Evolutionary conservation across 1,140 invertebrate species (phyloP).

Genomic region (Drosophila ogumai): DNA sequence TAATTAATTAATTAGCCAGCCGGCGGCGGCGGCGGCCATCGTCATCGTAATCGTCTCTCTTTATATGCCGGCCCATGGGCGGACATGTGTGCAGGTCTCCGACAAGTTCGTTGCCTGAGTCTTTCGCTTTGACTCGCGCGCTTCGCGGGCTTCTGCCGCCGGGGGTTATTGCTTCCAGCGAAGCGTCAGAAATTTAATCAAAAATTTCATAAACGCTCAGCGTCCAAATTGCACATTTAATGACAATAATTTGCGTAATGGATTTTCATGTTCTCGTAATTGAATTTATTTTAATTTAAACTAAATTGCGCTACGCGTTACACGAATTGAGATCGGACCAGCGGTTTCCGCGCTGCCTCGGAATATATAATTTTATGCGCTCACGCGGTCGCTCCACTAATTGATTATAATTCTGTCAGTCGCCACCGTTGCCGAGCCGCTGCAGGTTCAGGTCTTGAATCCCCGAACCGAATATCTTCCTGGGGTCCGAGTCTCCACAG

Average conservation of each 20-base stretch:
- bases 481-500: constrained; percentile 21
- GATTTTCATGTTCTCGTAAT: constrained; percentile 84
- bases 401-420: constrained; percentile 84
- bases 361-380: constrained; percentile 80
- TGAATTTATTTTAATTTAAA: constrained; percentile 84
- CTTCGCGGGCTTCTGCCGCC: constrained; percentile 14
- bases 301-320: constrained; percentile 71
- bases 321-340: constrained; percentile 27
- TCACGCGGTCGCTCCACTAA: constrained; percentile 81
- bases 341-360: constrained; percentile 6
- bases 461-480: constrained; percentile 3
- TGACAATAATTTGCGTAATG: constrained; percentile 83
- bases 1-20: constrained; percentile 78
- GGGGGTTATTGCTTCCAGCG: constrained; percentile 32
- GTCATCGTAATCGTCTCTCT: neutral
- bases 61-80: constrained; percentile 6
- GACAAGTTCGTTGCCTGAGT: constrained; percentile 77
- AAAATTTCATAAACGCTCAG: constrained; percentile 72
- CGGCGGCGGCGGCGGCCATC: constrained; percentile 28
- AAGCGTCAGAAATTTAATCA: constrained; percentile 79
- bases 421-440: constrained; percentile 65
- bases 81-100: constrained; percentile 19
- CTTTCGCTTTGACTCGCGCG: constrained; percentile 57
- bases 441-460: constrained; percentile 21
- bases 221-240: constrained; percentile 75